Evolutionary conservation across 2,113 vertebrate species (phyloP).

Genomic region (Ranitomeya imitator): DNA sequence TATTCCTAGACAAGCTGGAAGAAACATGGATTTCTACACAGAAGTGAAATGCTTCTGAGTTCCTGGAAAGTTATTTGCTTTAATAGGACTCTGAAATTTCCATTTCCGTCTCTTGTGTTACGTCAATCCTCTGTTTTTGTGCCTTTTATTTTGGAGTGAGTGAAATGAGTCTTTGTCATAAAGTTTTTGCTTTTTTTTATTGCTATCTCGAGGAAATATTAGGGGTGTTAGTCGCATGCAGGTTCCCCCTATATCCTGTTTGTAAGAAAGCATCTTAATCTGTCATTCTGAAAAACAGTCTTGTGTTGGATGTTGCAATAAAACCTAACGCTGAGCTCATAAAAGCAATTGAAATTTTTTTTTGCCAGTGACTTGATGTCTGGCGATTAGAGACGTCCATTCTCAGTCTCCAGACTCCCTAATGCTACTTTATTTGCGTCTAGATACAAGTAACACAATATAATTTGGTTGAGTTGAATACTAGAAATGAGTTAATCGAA

Average conservation of each 20-base stretch:
- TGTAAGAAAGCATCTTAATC: neutral
- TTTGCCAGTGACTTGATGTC: neutral
- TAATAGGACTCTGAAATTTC: slow-evolving; percentile 44
- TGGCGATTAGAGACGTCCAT: neutral
- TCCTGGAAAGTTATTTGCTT: slow-evolving; percentile 46
- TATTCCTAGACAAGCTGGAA: slow-evolving; percentile 21
- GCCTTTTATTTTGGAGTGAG: neutral
- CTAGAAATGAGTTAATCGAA: neutral
- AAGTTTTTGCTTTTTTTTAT: neutral
- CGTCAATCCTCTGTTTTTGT: neutral
- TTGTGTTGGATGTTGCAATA: neutral
- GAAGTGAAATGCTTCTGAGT: slow-evolving; percentile 53
- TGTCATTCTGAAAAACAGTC: neutral
- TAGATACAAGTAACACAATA: neutral
- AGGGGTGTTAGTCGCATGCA: neutral
- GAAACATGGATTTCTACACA: neutral
- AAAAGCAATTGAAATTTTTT: neutral
- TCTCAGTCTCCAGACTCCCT: neutral
- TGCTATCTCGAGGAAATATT: neutral
- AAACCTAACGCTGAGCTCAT: neutral
- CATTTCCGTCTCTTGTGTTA: slow-evolving; percentile 26
- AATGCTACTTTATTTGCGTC: neutral
- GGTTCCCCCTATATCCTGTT: too few relatives aligned
- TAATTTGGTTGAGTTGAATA: neutral
- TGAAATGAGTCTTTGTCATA: slow-evolving; percentile 29